phyloP scores from a whole-genome alignment of 2,113 vertebrate species.

The Rhineura floridana region DNA sequence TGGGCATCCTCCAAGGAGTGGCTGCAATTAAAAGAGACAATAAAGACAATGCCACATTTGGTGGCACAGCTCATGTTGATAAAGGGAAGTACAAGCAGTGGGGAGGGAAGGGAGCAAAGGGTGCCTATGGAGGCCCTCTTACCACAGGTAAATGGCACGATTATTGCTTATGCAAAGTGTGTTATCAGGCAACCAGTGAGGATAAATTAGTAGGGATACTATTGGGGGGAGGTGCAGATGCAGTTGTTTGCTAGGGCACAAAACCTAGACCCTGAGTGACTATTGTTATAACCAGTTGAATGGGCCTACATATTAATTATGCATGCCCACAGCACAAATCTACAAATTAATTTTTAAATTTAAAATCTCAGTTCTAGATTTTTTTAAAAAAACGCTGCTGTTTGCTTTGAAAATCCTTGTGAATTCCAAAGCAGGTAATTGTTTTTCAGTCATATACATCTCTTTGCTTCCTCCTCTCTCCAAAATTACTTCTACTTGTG shows the following conservation, averaged over 20 bases:
- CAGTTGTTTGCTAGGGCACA: background rate
- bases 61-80: background rate
- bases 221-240: background rate
- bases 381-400: background rate
- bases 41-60: background rate
- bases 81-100: background rate
- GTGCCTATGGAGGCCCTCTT: background rate
- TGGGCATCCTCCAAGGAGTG: constrained; percentile 93
- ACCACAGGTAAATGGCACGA: background rate
- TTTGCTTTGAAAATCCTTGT: background rate
- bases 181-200: background rate
- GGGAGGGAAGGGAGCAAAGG: background rate
- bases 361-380: background rate
- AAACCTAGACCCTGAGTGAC: background rate
- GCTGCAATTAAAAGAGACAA: constrained; percentile 74
- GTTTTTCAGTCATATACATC: background rate
- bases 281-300: background rate
- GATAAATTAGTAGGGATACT: background rate
- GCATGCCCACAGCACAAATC: too few species aligned
- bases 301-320: background rate
- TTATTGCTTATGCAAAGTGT: background rate
- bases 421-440: background rate
- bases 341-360: background rate
- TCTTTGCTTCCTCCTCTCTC: too few species aligned
- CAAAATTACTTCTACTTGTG: background rate